Evolutionary conservation across 2,797 vertebrate genomes (phyloP).

Genomic region (Phoeniculus purpureus): DNA sequence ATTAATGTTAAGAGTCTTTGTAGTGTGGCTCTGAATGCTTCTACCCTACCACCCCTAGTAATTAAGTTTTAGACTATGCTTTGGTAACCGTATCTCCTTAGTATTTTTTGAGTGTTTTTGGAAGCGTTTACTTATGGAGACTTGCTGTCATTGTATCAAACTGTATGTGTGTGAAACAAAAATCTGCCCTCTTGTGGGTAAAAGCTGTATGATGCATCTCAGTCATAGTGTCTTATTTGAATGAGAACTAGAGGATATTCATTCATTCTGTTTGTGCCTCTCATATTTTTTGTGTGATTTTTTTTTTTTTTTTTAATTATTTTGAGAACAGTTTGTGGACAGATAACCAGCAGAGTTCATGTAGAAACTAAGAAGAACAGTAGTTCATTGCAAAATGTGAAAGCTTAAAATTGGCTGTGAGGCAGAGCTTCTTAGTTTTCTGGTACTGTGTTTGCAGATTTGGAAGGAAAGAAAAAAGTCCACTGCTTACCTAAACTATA

Average conservation of each 20-base stretch:
- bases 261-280: not conserved
- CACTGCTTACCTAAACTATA: not conserved
- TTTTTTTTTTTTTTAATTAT: not conserved
- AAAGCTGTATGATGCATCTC: not conserved
- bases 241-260: not conserved
- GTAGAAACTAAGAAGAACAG: not conserved
- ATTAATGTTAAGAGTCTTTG: not conserved
- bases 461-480: not conserved
- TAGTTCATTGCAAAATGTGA: not conserved
- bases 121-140: not conserved
- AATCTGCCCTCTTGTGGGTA: constrained; percentile 57
- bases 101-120: not conserved
- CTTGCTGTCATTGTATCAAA: not conserved
- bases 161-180: not conserved
- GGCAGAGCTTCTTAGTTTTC: not conserved
- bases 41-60: fast-evolving
- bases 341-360: not conserved
- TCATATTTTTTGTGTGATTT: not conserved
- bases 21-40: not conserved
- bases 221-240: not conserved
- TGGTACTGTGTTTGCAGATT: not conserved
- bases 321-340: not conserved
- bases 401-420: not conserved
- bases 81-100: not conserved
- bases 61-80: not conserved